Conservation (phyloP, 1,140 invertebrate species). For the Drosophila orena region DNA sequence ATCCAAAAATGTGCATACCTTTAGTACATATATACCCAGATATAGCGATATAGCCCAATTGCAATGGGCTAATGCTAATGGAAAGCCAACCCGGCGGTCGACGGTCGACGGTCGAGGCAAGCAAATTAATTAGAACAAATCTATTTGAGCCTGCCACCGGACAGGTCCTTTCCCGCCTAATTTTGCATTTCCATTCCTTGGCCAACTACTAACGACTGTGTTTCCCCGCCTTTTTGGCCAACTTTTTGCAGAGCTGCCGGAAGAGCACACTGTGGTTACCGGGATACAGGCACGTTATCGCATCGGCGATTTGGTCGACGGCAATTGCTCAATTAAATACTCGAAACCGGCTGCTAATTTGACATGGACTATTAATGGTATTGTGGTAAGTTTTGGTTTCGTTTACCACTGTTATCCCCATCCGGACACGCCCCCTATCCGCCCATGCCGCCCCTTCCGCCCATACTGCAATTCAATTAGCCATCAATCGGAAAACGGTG, state of each 20-base stretch:
- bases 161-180: conserved; percentile 51
- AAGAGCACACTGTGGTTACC: conserved; percentile 88
- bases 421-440: conserved; percentile 19
- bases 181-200: conserved; percentile 72
- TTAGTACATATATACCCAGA: not conserved
- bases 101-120: conserved; percentile 38
- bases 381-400: conserved; percentile 87
- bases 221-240: conserved; percentile 12
- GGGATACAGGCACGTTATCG: conserved; percentile 90
- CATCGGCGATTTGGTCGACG: conserved; percentile 89
- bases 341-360: conserved; percentile 93
- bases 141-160: conserved; percentile 42
- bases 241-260: conserved; percentile 88
- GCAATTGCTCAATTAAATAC: conserved; percentile 90
- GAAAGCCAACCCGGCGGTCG: conserved; percentile 39
- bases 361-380: conserved; percentile 93
- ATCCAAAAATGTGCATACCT: not conserved
- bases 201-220: conserved; percentile 17
- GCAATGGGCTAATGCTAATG: conserved; percentile 21
- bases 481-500: conserved; percentile 13
- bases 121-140: conserved; percentile 82
- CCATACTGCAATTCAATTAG: conserved; percentile 44
- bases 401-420: conserved; percentile 36
- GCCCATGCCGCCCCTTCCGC: conserved; percentile 33
- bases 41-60: conserved; percentile 20